Base-by-base conservation (phyloP, 2,888 invertebrate species). In the Agrochola lychnidis region DNA sequence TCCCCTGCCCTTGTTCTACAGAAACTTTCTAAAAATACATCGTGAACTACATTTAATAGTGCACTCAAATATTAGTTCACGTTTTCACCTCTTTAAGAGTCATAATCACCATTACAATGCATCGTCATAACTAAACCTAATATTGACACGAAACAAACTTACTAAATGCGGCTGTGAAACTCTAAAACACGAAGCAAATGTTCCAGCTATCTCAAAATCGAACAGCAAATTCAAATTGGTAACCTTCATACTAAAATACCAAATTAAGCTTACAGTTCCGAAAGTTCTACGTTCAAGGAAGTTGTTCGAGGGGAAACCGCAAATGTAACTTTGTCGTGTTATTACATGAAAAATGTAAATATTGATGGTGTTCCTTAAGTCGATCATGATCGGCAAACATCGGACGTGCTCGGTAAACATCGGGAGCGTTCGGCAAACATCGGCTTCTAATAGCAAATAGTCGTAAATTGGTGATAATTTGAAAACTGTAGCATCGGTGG, bases 361-460 rank as follows among this genome's bases (percentile, higher is more conserved):
- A 90, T 88, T 85, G 66, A 59, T 76, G 48, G 48, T 74, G 82
- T 88, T 79, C 76, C 76, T 86, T 88, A 89, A 85, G 87, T 89
- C 91, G 89, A 91, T 89, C 90, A 88, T 91, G 91, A 88, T 90
- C 88, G 88, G 79, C 57, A 90, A 88, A 90, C 88, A 86, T 88
- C 88, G 90, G 84, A 59, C 67, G 73, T 70, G 78, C 70, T 87
- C 84, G 83, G 83, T 42, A 83, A 78, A 88, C 87, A 75, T 83
- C 89, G 84, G 79, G 77, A 71, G 79, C 82, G 70, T 73, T 80
- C 82, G 82, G 81, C 53, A 79, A 76, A 85, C 85, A 76, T 88
- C 89, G 86, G 84, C 88, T 71, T 71, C 69, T 77, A 79, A 74
- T 76, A 79, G 82, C 75, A 89, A 88, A 90, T 70, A 84, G 64